A percentile compares a stretch with the other conserved stretches of the same genome.
phyloP scores from a whole-genome alignment of 2,888 invertebrate genomes.

The Scaptomyza tumidula region DNA sequence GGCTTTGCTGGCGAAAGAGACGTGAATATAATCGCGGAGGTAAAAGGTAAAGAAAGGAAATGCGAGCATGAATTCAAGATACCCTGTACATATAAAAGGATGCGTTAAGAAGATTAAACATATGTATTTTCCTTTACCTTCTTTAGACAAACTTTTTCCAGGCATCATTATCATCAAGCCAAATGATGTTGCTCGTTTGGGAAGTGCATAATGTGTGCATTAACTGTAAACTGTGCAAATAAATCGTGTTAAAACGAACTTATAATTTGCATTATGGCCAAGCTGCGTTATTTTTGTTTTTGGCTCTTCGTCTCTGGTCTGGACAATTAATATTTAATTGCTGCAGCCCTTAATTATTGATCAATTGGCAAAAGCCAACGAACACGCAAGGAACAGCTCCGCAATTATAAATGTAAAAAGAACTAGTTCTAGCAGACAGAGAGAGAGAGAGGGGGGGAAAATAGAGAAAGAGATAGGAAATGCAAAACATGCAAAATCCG shows the following conservation, averaged over 20 bases:
- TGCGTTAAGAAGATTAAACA: no score
- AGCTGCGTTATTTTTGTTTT: neutral
- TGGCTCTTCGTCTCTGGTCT: neutral
- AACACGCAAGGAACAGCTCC: slow-evolving; percentile 46
- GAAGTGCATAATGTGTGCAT: slow-evolving; percentile 35
- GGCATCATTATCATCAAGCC: neutral
- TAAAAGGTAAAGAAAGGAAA: neutral
- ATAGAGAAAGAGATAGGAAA: slow-evolving; percentile 5
- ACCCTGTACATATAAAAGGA: neutral
- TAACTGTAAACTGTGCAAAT: slow-evolving; percentile 62
- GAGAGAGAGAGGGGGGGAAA: neutral
- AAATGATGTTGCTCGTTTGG: neutral
- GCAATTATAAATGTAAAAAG: slow-evolving; percentile 47
- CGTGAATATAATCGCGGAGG: slow-evolving; percentile 16
- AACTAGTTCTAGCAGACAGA: neutral
- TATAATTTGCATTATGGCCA: slow-evolving; percentile 63
- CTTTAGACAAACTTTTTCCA: no score
- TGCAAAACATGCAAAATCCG: slow-evolving; percentile 33
- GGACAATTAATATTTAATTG: slow-evolving; percentile 75
- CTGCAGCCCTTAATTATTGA: slow-evolving; percentile 73
- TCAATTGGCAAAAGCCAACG: slow-evolving; percentile 58
- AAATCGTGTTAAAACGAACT: slow-evolving; percentile 76
- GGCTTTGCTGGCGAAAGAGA: slow-evolving; percentile 37
- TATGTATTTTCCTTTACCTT: no score
- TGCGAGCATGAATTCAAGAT: slow-evolving; percentile 6